phyloP scores from a whole-genome alignment of 1,140 invertebrate genomes.

The Homalodisca vitripennis region DNA sequence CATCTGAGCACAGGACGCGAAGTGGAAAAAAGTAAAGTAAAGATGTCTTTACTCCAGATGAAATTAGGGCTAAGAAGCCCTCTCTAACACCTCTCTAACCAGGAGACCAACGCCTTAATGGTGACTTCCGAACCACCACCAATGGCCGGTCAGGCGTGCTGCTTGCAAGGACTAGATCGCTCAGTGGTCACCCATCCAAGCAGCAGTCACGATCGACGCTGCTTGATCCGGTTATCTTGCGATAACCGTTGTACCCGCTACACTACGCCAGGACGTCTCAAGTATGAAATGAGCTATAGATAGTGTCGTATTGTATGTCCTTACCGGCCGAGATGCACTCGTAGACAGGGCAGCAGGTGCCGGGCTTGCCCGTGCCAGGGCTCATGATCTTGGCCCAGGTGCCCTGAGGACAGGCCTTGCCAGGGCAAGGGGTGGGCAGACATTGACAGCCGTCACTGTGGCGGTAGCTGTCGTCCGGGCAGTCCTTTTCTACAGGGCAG shows the following conservation, averaged over 20 bases:
- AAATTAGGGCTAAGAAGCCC: no score
- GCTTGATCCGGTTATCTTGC: neutral
- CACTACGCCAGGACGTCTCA: neutral
- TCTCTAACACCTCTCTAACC: neutral
- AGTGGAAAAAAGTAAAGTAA: no score
- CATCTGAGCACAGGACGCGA: no score
- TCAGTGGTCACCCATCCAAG: neutral
- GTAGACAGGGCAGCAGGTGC: constrained; percentile 44
- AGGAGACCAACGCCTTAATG: neutral
- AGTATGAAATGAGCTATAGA: neutral
- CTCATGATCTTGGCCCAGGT: constrained; percentile 35
- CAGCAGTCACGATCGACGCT: neutral
- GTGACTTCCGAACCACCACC: no score
- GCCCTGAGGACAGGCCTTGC: constrained; percentile 37
- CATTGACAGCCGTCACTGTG: constrained; percentile 43
- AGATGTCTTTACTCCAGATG: no score
- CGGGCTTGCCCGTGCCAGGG: constrained; percentile 42
- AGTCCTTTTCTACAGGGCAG: constrained; percentile 37
- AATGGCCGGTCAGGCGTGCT: neutral
- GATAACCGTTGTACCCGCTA: neutral
- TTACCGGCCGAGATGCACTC: constrained; percentile 38
- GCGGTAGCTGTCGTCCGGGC: constrained; percentile 44
- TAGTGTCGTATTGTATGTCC: neutral
- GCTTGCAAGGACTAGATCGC: neutral
- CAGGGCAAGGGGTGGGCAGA: constrained; percentile 39